Evolutionary conservation across 2,888 invertebrate species (phyloP).

Genomic region (Nephrotoma flavescens): DNA sequence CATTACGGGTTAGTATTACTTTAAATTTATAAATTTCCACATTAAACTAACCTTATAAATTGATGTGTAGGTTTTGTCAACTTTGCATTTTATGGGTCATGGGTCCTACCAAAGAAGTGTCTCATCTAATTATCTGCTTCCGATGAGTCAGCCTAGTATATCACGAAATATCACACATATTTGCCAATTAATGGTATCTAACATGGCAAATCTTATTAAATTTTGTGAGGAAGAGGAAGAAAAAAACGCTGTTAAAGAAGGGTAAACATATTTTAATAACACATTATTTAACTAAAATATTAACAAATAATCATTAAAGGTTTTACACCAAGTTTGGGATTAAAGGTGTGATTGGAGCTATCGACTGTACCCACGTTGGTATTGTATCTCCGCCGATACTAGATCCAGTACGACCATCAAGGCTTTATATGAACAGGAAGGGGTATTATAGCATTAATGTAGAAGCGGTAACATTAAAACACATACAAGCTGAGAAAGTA

Average conservation of each 20-base stretch:
- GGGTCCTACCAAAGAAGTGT: neutral
- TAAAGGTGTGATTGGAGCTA: conserved; percentile 10
- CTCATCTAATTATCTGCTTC: neutral
- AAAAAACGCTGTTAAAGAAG: too few species aligned
- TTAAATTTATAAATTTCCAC: neutral
- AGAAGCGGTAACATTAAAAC: conserved; percentile 6
- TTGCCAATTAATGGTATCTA: neutral
- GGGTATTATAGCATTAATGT: conserved; percentile 11
- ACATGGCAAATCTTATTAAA: neutral
- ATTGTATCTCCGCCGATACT: conserved; percentile 8
- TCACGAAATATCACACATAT: too few species aligned
- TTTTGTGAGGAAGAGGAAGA: neutral
- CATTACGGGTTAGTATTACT: neutral
- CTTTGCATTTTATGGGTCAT: neutral
- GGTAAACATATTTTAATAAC: neutral
- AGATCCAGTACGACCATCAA: conserved; percentile 2
- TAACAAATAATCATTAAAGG: neutral
- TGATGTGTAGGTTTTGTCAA: neutral
- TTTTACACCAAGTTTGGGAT: conserved; percentile 6
- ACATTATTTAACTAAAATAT: neutral
- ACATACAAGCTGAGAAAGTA: neutral
- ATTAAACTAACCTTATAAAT: too few species aligned
- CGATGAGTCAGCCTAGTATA: neutral
- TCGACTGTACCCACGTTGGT: conserved; percentile 9
- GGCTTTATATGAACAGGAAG: conserved; percentile 10